Percentiles rank a stretch among this genome's conserved stretches.
Conservation (phyloP, 2,888 invertebrate genomes). For the Himalopsyche anomala region DNA sequence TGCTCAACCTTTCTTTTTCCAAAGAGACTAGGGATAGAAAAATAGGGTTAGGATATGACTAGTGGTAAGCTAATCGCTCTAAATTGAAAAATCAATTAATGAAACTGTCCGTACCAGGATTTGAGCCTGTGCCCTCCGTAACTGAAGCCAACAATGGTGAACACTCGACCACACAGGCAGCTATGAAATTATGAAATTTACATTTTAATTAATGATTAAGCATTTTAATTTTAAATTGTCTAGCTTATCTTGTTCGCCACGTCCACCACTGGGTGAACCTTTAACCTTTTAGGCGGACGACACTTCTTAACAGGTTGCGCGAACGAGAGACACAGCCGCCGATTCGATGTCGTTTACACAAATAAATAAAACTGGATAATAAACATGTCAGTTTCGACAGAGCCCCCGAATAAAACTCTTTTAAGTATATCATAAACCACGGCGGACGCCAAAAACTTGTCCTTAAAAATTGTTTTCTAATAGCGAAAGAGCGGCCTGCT, state of each 20-base stretch:
- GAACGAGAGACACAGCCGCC: slow-evolving; percentile 34
- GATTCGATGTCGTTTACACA: slow-evolving; percentile 57
- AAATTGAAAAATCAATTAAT: too few relatives aligned
- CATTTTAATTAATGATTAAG: too few relatives aligned
- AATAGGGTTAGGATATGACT: too few relatives aligned
- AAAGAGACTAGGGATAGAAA: too few relatives aligned
- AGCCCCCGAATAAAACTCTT: slow-evolving; percentile 61
- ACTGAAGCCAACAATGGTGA: too few relatives aligned
- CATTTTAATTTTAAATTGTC: too few relatives aligned
- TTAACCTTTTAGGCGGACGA: slow-evolving; percentile 53
- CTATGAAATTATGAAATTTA: too few relatives aligned
- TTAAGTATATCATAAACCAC: slow-evolving; percentile 62
- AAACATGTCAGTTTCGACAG: slow-evolving; percentile 63
- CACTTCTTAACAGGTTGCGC: slow-evolving; percentile 46
- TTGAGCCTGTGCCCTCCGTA: too few relatives aligned
- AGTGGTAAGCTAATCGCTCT: too few relatives aligned
- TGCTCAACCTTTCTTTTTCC: too few relatives aligned
- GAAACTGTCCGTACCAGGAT: too few relatives aligned
- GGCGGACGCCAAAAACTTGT: slow-evolving; percentile 57
- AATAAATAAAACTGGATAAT: slow-evolving; percentile 64
- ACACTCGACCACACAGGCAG: too few relatives aligned
- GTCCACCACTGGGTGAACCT: slow-evolving; percentile 47
- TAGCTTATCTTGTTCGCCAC: neutral
- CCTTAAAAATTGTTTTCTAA: slow-evolving; percentile 60
- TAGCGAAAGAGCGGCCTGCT: slow-evolving; percentile 41